Evolutionary conservation across 2,113 vertebrate genomes (phyloP).

Genomic region (Vireo altiloquus): DNA sequence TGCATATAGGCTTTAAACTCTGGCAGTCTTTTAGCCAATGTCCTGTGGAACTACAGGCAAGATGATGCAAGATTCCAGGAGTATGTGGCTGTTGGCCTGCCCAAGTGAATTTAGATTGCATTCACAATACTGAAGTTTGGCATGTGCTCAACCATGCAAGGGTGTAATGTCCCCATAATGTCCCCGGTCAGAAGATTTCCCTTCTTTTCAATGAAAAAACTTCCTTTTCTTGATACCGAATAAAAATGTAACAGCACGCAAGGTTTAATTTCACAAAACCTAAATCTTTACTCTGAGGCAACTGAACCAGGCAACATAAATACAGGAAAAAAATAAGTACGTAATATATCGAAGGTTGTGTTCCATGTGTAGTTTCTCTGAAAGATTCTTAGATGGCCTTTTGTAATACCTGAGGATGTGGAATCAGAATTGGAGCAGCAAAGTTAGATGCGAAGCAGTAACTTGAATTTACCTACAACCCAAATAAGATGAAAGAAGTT

Average conservation of each 20-base stretch:
- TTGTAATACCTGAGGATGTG: not conserved
- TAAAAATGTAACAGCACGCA: not conserved
- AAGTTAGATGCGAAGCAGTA: not conserved
- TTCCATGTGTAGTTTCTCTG: not conserved
- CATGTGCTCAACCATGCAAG: not conserved
- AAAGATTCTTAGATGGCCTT: not conserved
- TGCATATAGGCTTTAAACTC: not conserved
- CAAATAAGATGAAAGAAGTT: not conserved
- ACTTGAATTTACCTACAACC: not conserved
- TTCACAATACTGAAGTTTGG: not conserved
- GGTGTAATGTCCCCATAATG: no score
- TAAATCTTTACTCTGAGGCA: not conserved
- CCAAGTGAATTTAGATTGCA: not conserved
- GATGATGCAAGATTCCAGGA: not conserved
- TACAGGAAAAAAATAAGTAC: not conserved
- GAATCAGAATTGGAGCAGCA: not conserved
- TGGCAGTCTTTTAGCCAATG: not conserved
- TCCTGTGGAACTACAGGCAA: not conserved
- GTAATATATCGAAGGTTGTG: not conserved
- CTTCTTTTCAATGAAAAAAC: not conserved
- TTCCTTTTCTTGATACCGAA: not conserved
- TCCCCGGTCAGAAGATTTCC: not conserved
- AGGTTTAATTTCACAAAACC: not conserved
- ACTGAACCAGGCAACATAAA: not conserved
- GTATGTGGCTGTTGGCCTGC: not conserved